These are phyloP conservation scores for Drosophila conformis DNA, from an alignment of 2,888 invertebrate genomes.

Conservation along the genomic window DNA sequence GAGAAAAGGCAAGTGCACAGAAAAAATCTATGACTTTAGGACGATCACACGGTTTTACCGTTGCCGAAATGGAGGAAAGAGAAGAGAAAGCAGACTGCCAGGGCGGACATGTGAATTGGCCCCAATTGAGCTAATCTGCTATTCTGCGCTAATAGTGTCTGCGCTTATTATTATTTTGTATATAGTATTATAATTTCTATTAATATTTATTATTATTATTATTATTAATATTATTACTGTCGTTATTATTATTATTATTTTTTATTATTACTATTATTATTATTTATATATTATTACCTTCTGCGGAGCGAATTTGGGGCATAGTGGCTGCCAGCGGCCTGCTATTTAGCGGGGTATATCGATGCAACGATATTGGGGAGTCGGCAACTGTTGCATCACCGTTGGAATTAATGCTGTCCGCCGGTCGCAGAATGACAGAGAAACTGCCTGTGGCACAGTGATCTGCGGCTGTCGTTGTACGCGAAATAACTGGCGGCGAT, in stretches of 20 bases:
- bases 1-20: not conserved
- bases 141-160: not conserved
- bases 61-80: not conserved
- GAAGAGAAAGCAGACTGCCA: not conserved
- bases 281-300: slow-evolving; percentile 67
- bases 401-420: slow-evolving; percentile 75
- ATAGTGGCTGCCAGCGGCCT: slow-evolving; percentile 72
- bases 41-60: not conserved
- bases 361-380: slow-evolving; percentile 77
- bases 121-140: too few species aligned
- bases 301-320: slow-evolving; percentile 79
- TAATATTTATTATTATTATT: not conserved
- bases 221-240: not conserved
- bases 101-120: not conserved
- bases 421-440: slow-evolving; percentile 83
- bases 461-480: slow-evolving; percentile 35
- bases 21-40: not conserved
- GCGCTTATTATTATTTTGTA: not conserved
- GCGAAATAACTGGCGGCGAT: slow-evolving; percentile 72
- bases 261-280: not conserved
- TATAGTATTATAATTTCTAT: not conserved
- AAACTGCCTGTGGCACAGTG: slow-evolving; percentile 68
- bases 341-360: slow-evolving; percentile 81
- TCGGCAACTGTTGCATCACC: slow-evolving; percentile 54
- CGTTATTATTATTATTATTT: too few species aligned